Percentiles rank a stretch among this genome's conserved stretches.
phyloP scores from a whole-genome alignment of 1,140 invertebrate species.

The Drosophila nikananu region DNA sequence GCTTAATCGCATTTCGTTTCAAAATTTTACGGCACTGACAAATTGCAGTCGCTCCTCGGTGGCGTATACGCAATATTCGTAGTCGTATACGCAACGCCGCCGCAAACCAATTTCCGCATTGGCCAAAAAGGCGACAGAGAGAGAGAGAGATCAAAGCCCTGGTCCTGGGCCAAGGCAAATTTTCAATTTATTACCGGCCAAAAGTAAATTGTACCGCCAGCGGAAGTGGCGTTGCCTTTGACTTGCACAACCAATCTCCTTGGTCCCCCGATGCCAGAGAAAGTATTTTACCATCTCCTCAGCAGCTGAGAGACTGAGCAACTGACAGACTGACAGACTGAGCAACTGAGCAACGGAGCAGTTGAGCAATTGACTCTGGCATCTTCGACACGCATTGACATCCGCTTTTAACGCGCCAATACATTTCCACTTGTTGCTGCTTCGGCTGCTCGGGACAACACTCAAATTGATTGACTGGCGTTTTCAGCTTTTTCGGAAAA shows the following conservation, averaged over 20 bases:
- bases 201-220: slow-evolving; percentile 70
- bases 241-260: slow-evolving; percentile 39
- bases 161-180: slow-evolving; percentile 41
- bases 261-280: background rate
- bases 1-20: slow-evolving; percentile 27
- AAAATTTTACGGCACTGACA: background rate
- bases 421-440: slow-evolving; percentile 54
- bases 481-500: slow-evolving; percentile 21
- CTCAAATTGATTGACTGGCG: slow-evolving; percentile 76
- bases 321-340: background rate
- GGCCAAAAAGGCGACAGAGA: slow-evolving; percentile 59
- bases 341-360: slow-evolving; percentile 2
- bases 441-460: slow-evolving; percentile 35
- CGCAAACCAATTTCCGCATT: slow-evolving; percentile 75
- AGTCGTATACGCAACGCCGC: slow-evolving; percentile 37
- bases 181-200: slow-evolving; percentile 78
- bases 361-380: slow-evolving; percentile 24
- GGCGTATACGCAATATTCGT: slow-evolving; percentile 8
- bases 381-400: slow-evolving; percentile 57
- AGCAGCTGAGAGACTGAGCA: background rate
- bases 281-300: slow-evolving; percentile 37
- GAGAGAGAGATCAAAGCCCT: slow-evolving; percentile 77
- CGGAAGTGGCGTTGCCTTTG: slow-evolving; percentile 73
- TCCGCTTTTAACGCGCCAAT: slow-evolving; percentile 64
- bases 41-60: slow-evolving; percentile 14